Evolutionary conservation across 2,113 vertebrate genomes (phyloP).

Genomic region (Hippocampus guttulatus): DNA sequence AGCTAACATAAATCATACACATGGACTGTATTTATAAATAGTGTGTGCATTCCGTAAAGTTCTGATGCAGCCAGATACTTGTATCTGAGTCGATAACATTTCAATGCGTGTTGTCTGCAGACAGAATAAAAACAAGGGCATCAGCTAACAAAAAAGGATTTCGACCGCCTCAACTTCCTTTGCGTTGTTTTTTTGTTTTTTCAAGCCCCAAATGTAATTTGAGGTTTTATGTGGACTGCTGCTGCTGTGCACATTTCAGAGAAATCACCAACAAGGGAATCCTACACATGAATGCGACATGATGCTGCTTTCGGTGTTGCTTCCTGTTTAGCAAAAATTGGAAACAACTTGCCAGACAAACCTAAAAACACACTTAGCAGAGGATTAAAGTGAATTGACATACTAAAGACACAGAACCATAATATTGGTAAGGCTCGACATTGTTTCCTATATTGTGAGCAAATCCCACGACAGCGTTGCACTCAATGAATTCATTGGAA

Average conservation of each 20-base stretch:
- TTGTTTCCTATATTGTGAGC: neutral
- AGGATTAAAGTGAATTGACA: neutral
- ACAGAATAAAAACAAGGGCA: constrained; percentile 54
- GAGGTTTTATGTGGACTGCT: constrained; percentile 23
- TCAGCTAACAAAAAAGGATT: constrained; percentile 40
- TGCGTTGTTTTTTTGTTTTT: constrained; percentile 13
- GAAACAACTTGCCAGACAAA: constrained; percentile 13
- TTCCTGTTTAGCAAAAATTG: neutral
- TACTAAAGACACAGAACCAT: neutral
- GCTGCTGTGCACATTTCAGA: constrained; percentile 55
- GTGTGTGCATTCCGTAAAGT: constrained; percentile 61
- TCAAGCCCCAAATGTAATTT: constrained; percentile 26
- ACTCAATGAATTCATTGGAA: neutral
- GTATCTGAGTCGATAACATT: constrained; percentile 16
- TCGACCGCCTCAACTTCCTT: constrained; percentile 37
- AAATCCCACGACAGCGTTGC: constrained; percentile 12
- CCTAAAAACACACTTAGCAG: neutral
- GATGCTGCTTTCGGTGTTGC: neutral
- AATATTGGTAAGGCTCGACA: neutral
- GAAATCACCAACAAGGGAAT: constrained; percentile 37
- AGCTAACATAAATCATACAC: constrained; percentile 69
- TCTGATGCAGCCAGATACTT: constrained; percentile 31
- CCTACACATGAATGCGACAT: constrained; percentile 14
- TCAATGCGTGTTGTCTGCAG: constrained; percentile 59
- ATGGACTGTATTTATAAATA: constrained; percentile 67